A percentile compares a stretch with the other conserved stretches of the same genome.
phyloP scores from a whole-genome alignment of 2,888 invertebrate genomes.

The Cryptus viduatorius region DNA sequence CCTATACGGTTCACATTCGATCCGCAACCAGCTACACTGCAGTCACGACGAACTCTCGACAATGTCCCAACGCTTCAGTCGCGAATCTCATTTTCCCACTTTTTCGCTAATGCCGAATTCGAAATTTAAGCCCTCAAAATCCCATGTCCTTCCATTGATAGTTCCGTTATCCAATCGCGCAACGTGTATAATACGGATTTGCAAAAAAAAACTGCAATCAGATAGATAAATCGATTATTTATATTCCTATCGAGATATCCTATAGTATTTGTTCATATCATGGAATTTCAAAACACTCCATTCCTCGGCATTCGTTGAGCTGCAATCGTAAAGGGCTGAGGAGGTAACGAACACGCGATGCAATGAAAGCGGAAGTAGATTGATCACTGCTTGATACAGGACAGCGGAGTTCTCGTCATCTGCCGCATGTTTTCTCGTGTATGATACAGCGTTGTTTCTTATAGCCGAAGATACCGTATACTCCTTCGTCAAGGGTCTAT shows the following conservation, averaged over 20 bases:
- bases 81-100: not conserved
- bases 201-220: not conserved
- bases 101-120: not conserved
- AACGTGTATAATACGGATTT: not conserved
- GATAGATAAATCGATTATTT: not conserved
- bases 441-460: conserved; percentile 19
- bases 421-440: not conserved
- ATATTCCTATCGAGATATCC: not conserved
- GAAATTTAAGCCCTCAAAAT: not conserved
- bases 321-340: not conserved
- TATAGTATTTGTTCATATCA: not conserved
- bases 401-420: conserved; percentile 1
- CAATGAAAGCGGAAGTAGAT: conserved; percentile 26
- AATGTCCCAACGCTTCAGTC: conserved; percentile 22
- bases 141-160: not conserved
- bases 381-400: conserved; percentile 27
- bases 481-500: not conserved
- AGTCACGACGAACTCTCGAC: conserved; percentile 17
- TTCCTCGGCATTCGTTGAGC: not conserved
- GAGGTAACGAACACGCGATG: conserved; percentile 6
- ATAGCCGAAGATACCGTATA: conserved; percentile 1
- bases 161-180: not conserved
- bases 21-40: conserved; percentile 12
- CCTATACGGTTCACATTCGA: conserved; percentile 43
- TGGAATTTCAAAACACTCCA: not conserved